phyloP scores from a whole-genome alignment of 2,888 invertebrate genomes.

The Cryptus armator region DNA sequence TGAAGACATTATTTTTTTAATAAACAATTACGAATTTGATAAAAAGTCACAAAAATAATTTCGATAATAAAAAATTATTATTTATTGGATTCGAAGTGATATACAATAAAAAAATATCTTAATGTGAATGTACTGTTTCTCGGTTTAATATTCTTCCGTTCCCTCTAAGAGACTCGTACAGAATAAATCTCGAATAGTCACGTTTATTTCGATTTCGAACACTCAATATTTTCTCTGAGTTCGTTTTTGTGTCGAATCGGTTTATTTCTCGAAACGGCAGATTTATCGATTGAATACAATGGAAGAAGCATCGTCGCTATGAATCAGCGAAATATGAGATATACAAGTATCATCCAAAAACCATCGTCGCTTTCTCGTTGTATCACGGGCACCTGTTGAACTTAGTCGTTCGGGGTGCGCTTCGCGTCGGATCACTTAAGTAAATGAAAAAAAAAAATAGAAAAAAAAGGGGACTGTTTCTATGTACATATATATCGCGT shows the following conservation, averaged over 20 bases:
- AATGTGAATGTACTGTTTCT: background rate
- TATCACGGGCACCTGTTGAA: constrained; percentile 61
- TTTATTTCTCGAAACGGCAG: constrained; percentile 41
- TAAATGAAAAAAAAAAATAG: constrained; percentile 48
- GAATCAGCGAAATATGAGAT: constrained; percentile 36
- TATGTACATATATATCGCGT: background rate
- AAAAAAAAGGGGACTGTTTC: background rate
- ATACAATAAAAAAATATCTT: background rate
- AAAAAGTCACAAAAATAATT: background rate
- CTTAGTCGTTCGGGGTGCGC: constrained; percentile 43
- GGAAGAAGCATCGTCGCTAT: constrained; percentile 33
- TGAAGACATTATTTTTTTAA: too few relatives aligned
- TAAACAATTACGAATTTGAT: too few relatives aligned
- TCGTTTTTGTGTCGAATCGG: constrained; percentile 7
- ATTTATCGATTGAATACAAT: constrained; percentile 50
- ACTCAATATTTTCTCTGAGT: constrained; percentile 2
- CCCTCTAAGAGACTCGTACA: background rate
- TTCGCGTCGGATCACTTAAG: constrained; percentile 40
- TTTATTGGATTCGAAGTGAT: background rate
- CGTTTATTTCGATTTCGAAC: constrained; percentile 32
- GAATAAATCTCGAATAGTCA: constrained; percentile 1
- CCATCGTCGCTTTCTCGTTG: constrained; percentile 42
- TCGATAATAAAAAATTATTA: background rate
- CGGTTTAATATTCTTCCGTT: background rate
- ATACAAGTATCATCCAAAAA: constrained; percentile 3